Conservation (phyloP, 2,113 vertebrate genomes). For the Nothocercus nigrocapillus region DNA sequence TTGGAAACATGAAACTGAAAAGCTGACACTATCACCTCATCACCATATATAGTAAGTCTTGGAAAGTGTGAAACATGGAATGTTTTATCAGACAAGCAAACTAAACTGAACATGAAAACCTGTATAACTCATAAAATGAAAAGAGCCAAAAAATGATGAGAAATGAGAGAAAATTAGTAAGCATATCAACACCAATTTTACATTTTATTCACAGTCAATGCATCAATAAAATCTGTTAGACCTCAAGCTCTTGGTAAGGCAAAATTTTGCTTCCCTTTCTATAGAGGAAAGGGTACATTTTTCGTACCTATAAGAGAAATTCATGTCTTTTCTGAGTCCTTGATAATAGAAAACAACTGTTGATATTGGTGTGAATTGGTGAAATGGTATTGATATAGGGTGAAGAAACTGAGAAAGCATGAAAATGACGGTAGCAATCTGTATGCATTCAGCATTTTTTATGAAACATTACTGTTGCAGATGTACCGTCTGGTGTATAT, state of each 20-base stretch:
- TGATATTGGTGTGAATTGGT: too few relatives aligned
- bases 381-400: not conserved
- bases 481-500: not conserved
- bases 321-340: not conserved
- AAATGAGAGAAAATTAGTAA: not conserved
- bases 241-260: not conserved
- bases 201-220: not conserved
- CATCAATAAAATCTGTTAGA: not conserved
- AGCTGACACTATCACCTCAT: not conserved
- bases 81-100: not conserved
- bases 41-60: not conserved
- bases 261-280: not conserved
- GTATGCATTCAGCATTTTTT: not conserved
- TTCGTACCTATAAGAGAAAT: not conserved
- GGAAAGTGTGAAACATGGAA: not conserved
- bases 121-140: not conserved
- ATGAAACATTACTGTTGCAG: not conserved
- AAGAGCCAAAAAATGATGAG: not conserved
- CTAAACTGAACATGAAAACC: not conserved
- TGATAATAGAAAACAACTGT: not conserved
- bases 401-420: not conserved
- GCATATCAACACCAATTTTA: not conserved
- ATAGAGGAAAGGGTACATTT: not conserved
- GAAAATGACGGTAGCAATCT: not conserved
- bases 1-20: conserved; percentile 13